These are phyloP conservation scores for Dryobotodes eremita DNA, from an alignment of 2,888 invertebrate species.

Conservation along the genomic window DNA sequence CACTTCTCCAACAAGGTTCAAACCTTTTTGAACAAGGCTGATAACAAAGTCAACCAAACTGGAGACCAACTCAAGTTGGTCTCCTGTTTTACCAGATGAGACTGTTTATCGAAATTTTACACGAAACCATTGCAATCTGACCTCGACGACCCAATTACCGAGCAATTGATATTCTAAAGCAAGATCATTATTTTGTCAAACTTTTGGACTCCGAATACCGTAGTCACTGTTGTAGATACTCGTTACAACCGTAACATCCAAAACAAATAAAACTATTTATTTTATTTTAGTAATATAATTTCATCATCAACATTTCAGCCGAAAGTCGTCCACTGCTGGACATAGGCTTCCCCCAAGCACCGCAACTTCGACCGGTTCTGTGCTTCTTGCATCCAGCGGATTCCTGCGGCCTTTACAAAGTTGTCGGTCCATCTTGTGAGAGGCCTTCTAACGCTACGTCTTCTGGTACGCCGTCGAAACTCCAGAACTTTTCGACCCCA, in stretches of 20 bases:
- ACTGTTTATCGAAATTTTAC: neutral
- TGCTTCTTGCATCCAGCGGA: no score
- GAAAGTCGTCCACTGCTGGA: no score
- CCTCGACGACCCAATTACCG: neutral
- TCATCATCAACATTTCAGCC: no score
- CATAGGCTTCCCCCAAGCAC: neutral
- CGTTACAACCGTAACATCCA: neutral
- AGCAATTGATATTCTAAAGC: neutral
- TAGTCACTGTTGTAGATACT: no score
- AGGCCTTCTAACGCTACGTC: no score
- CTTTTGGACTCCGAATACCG: neutral
- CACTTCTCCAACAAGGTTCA: neutral
- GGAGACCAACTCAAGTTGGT: no score
- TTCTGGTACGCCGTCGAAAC: neutral
- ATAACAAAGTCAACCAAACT: no score
- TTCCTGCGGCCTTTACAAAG: no score
- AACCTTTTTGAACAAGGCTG: no score
- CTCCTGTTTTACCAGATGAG: neutral
- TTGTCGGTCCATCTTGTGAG: no score
- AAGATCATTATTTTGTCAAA: neutral
- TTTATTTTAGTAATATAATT: neutral
- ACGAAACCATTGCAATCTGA: neutral
- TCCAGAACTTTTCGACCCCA: neutral
- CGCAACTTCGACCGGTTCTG: no score
- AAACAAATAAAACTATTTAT: neutral